Conservation (phyloP, 1,140 invertebrate species). For the Diorhabda sublineata region DNA sequence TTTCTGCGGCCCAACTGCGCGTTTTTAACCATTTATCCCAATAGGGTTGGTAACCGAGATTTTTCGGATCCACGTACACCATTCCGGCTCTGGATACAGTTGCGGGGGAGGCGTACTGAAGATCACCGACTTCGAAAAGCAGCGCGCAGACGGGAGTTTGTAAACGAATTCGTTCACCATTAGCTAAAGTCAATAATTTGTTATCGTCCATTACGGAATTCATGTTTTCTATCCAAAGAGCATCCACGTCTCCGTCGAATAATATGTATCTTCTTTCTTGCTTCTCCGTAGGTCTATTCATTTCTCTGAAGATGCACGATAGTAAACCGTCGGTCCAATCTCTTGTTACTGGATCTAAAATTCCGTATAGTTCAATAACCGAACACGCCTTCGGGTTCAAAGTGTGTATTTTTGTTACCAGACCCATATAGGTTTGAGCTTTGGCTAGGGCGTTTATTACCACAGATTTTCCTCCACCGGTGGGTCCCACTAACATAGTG, state of each 20-base stretch:
- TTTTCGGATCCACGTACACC: slow-evolving; percentile 91
- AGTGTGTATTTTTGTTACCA: slow-evolving; percentile 70
- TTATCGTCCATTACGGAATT: slow-evolving; percentile 97
- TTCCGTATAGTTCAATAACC: slow-evolving; percentile 86
- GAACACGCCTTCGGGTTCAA: slow-evolving; percentile 85
- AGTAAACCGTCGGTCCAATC: slow-evolving; percentile 91
- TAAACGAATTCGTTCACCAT: slow-evolving; percentile 83
- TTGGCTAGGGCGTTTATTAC: slow-evolving; percentile 76
- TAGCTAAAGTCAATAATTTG: slow-evolving; percentile 80
- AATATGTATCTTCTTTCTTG: slow-evolving; percentile 66
- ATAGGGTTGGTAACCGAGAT: slow-evolving; percentile 79
- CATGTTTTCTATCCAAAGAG: slow-evolving; percentile 94
- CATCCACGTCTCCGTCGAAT: slow-evolving; percentile 91
- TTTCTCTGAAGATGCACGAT: slow-evolving; percentile 85
- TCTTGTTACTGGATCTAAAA: slow-evolving; percentile 74
- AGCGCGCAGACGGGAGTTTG: slow-evolving; percentile 74
- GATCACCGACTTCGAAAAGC: slow-evolving; percentile 86
- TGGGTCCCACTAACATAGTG: slow-evolving; percentile 87
- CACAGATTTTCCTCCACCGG: slow-evolving; percentile 85
- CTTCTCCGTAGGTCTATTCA: slow-evolving; percentile 71
- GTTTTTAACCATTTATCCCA: slow-evolving; percentile 73
- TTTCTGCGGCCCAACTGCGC: slow-evolving; percentile 50
- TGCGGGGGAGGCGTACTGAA: slow-evolving; percentile 85
- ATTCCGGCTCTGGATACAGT: slow-evolving; percentile 88
- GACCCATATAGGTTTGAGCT: slow-evolving; percentile 70